These are phyloP conservation scores for Archocentrus centrarchus DNA, from an alignment of 2,113 vertebrate genomes.

Conservation along the genomic window DNA sequence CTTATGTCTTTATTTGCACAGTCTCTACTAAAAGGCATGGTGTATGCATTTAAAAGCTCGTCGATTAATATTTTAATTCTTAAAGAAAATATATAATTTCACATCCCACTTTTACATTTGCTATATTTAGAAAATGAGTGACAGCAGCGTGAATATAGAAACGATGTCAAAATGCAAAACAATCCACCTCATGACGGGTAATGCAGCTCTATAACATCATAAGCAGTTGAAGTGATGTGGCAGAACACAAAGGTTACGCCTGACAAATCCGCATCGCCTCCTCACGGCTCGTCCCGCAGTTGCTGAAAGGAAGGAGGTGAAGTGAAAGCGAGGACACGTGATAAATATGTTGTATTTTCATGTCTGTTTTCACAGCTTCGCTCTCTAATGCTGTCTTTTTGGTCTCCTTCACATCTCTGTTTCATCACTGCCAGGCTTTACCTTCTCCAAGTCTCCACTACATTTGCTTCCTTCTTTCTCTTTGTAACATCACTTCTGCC, in stretches of 20 bases:
- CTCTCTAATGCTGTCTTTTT: background rate
- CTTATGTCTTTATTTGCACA: background rate
- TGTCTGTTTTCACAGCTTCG: constrained; percentile 24
- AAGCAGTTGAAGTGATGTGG: constrained; percentile 39
- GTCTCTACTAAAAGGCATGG: background rate
- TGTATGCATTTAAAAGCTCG: background rate
- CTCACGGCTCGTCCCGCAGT: constrained; percentile 17
- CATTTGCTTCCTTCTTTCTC: constrained; percentile 31
- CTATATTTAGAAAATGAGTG: background rate
- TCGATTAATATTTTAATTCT: background rate
- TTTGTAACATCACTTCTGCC: constrained; percentile 16
- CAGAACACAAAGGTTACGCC: constrained; percentile 1
- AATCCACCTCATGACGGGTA: constrained; percentile 20
- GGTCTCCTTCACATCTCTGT: constrained; percentile 16
- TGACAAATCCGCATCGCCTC: constrained; percentile 14
- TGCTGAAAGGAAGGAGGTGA: background rate
- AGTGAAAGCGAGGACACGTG: background rate
- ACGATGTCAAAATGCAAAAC: constrained; percentile 3
- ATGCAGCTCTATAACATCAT: constrained; percentile 1
- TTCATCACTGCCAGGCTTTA: constrained; percentile 31
- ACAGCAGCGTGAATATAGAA: background rate
- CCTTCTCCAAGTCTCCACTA: constrained; percentile 16
- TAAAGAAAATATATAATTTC: background rate
- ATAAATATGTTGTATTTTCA: constrained; percentile 5
- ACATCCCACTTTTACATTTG: constrained; percentile 11